Base-by-base conservation (phyloP, 2,113 vertebrate genomes). In the Lutjanus erythropterus region DNA sequence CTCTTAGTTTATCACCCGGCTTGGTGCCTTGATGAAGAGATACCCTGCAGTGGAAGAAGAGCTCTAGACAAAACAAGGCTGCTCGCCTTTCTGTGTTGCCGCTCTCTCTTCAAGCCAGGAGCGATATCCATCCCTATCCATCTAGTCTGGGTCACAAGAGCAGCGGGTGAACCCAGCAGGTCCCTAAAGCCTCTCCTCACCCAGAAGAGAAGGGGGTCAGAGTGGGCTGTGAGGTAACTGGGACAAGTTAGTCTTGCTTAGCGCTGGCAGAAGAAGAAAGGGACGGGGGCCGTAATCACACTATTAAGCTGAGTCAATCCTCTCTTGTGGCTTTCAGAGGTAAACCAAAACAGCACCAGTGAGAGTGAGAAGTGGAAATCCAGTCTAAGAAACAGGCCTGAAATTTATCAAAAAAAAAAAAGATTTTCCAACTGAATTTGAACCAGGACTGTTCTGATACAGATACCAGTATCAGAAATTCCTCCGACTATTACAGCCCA, bases 51-150 rank as follows among this genome's bases (percentile, higher is more conserved):
- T 73, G 64, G 80, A 70, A 84, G n/a, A 79, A 64, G 66, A 86
- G 80, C 53, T 65, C 60, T 86, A 94, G 94, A 94, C 95, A 94
- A 94, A 95, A 95, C 90, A 95, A 81, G 62, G 25, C 39, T 29
- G 42, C 62, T 77, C 78, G 79, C 37, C 78, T 58, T 60, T 87
- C 78, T 80, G 83, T 74, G 71, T 42, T 73, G 42, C 29, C 55
- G 75, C 41, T 78, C 61, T 31, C 75, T 61, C 33, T 70, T 68
- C 56, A 68, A 64, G 27, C 42, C 65, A 52, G 59, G 53, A 73
- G 29, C 68, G 86, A 92, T 90, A 90, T 56, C 66, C 75, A 88
- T 73, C 39, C 64, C 58, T 65, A 52, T 86, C 60, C 69, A 73
- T 93, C 81, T 86, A 29, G 80, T 74, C 76, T 86, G 72, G 83